A percentile compares a stretch with the other conserved stretches of the same genome.
Evolutionary conservation across 2,797 vertebrate genomes (phyloP).

Genomic region (Calcarius lapponicus): DNA sequence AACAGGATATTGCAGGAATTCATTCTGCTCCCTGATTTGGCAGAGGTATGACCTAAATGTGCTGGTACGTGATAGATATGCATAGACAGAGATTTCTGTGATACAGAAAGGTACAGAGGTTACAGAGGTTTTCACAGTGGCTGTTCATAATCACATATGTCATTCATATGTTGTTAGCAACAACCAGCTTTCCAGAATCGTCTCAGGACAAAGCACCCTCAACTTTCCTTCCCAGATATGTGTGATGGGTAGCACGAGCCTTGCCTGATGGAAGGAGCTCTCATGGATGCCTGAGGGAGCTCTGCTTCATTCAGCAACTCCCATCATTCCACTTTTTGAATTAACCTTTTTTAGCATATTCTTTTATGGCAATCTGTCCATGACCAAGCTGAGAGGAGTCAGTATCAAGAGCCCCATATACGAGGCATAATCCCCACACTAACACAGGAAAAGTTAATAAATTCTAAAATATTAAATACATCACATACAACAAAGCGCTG

Average conservation of each 20-base stretch:
- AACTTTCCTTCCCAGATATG: background rate
- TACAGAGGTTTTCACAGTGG: background rate
- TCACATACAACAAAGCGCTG: background rate
- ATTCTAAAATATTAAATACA: background rate
- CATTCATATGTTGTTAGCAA: background rate
- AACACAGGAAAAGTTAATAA: background rate
- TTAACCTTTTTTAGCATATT: background rate
- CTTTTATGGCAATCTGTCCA: background rate
- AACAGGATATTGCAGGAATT: background rate
- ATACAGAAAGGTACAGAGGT: background rate
- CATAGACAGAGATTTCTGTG: background rate
- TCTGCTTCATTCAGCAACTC: background rate
- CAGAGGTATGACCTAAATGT: background rate
- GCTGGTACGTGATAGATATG: background rate
- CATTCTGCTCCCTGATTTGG: background rate
- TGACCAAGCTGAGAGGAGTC: background rate
- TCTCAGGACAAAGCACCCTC: background rate
- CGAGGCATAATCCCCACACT: background rate
- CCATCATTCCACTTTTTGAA: background rate
- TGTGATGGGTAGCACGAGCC: background rate
- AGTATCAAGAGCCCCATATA: background rate
- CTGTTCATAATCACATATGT: background rate
- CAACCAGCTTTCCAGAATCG: background rate
- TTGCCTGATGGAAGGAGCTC: background rate
- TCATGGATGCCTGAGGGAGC: background rate